Evolutionary conservation across 2,888 invertebrate genomes (phyloP).

Genomic region (Andrena haemorrhoa): DNA sequence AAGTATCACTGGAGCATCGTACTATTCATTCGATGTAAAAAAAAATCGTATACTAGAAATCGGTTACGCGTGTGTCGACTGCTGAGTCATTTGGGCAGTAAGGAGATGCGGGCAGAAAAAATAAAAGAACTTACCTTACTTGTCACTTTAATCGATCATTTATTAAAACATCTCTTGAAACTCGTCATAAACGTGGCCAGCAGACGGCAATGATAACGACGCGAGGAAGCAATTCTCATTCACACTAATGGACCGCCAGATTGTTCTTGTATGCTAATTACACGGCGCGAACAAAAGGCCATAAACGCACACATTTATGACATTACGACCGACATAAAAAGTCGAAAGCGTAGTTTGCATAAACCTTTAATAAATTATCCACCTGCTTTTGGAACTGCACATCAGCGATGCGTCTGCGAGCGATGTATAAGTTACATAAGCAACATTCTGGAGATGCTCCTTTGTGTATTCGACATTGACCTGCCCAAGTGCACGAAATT

Average conservation of each 20-base stretch:
- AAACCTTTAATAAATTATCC: not conserved
- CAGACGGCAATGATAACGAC: not conserved
- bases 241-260: not conserved
- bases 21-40: not conserved
- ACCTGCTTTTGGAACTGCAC: not conserved
- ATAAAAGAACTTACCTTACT: not conserved
- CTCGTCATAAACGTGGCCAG: not conserved
- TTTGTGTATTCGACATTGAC: not conserved
- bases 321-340: not conserved
- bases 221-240: not conserved
- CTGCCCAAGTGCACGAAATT: no score
- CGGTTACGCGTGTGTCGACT: not conserved
- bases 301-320: not conserved
- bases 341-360: not conserved
- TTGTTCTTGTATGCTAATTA: slow-evolving; percentile 3
- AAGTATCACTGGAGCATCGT: not conserved
- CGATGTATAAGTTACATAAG: not conserved
- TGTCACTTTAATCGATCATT: not conserved
- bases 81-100: not conserved
- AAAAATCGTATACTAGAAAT: not conserved
- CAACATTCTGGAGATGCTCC: not conserved
- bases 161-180: not conserved
- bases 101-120: not conserved
- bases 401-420: not conserved
- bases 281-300: not conserved